Percentiles rank a stretch among this genome's conserved stretches.
Evolutionary conservation across 1,140 invertebrate genomes (phyloP).

Genomic region (Drosophila sproati): DNA sequence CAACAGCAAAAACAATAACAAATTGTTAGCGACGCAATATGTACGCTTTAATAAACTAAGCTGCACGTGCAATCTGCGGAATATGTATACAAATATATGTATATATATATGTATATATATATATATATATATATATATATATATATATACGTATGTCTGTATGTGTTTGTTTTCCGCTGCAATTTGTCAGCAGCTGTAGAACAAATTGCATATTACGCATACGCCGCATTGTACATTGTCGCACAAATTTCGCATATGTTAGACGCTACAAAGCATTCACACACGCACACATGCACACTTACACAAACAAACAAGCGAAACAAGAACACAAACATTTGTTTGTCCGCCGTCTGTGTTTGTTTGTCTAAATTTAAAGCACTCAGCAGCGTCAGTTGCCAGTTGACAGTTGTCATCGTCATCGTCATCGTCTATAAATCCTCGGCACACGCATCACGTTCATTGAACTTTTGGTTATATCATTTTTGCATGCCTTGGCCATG

Average conservation of each 20-base stretch:
- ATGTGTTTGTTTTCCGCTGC: constrained; percentile 47
- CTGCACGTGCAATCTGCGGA: constrained; percentile 15
- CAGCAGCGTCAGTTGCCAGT: constrained; percentile 25
- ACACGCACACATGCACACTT: constrained; percentile 6
- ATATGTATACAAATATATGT: not conserved
- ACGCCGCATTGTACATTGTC: constrained; percentile 56
- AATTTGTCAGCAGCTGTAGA: constrained; percentile 75
- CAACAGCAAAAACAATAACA: constrained; percentile 26
- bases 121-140: no score
- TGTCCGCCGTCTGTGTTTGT: constrained; percentile 58
- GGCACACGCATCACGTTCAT: constrained; percentile 62
- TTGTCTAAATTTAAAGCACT: constrained; percentile 79
- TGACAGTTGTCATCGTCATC: constrained; percentile 37
- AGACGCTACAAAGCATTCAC: constrained; percentile 24
- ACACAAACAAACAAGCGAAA: constrained; percentile 44
- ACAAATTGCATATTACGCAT: constrained; percentile 80
- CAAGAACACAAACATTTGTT: constrained; percentile 62
- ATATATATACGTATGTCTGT: constrained; percentile 16
- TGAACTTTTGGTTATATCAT: constrained; percentile 53
- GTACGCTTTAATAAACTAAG: constrained; percentile 57
- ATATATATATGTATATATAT: not conserved
- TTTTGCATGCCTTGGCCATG: constrained; percentile 24
- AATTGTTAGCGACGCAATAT: constrained; percentile 55
- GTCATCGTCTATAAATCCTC: constrained; percentile 56
- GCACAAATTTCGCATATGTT: constrained; percentile 41